These are phyloP conservation scores for Drosophila diplacantha DNA, from an alignment of 2,888 invertebrate species.

Conservation along the genomic window DNA sequence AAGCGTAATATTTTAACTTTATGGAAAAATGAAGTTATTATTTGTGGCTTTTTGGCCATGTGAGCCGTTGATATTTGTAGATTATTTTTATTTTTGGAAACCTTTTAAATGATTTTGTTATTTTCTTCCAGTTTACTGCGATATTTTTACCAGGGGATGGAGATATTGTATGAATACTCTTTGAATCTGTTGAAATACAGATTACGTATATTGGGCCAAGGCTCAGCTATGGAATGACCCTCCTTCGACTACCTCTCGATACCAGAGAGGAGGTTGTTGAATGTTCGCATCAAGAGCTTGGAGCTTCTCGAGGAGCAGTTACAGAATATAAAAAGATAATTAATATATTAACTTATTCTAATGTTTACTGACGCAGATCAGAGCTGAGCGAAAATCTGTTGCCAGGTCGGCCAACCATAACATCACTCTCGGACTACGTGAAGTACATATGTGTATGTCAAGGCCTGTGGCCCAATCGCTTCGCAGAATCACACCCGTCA, in stretches of 20 bases:
- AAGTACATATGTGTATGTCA: constrained; percentile 44
- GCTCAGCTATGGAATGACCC: not conserved
- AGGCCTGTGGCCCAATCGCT: constrained; percentile 51
- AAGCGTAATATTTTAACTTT: not conserved
- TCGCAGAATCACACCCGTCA: constrained; percentile 40
- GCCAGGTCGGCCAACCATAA: constrained; percentile 39
- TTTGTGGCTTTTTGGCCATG: not conserved
- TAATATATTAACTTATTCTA: no score
- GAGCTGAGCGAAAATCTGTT: constrained; percentile 37
- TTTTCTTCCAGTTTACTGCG: not conserved
- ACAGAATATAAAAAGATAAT: not conserved
- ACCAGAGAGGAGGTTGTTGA: no score
- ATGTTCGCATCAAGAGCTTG: no score
- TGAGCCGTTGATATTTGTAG: not conserved
- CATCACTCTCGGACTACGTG: constrained; percentile 43
- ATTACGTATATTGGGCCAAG: not conserved
- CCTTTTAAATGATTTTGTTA: no score
- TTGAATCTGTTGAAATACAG: not conserved
- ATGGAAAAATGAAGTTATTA: not conserved
- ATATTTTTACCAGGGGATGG: not conserved
- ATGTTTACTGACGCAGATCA: constrained; percentile 18
- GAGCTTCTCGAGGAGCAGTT: not conserved
- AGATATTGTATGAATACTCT: not conserved
- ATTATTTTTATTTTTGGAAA: not conserved
- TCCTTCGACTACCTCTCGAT: not conserved